These are phyloP conservation scores for Sparidentex hasta DNA, from an alignment of 2,797 vertebrate genomes.

Conservation along the genomic window DNA sequence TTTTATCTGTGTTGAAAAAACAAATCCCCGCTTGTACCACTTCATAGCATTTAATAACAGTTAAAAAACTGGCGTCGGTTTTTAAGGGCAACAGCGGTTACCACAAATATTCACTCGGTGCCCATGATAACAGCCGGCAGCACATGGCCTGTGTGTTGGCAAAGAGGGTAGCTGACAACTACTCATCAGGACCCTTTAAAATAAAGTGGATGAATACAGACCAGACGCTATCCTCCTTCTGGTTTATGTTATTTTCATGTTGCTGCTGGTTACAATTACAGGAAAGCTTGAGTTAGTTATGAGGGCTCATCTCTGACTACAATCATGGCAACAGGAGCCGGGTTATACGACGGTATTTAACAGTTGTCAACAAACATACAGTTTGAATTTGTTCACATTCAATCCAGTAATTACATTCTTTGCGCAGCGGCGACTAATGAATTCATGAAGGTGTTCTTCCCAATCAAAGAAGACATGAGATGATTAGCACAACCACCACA, in stretches of 20 bases:
- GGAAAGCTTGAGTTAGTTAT: slow-evolving; percentile 59
- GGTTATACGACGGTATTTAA: slow-evolving; percentile 20
- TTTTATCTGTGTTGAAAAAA: slow-evolving; percentile 36
- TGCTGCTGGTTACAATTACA: slow-evolving; percentile 74
- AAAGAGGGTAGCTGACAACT: slow-evolving; percentile 61
- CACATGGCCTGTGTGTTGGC: slow-evolving; percentile 56
- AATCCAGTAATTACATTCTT: slow-evolving; percentile 5
- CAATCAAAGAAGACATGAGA: background rate
- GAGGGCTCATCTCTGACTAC: slow-evolving; percentile 46
- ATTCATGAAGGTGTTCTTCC: slow-evolving; percentile 1
- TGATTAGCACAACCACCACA: slow-evolving; percentile 20
- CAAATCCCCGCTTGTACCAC: slow-evolving; percentile 35
- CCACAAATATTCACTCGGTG: slow-evolving; percentile 61
- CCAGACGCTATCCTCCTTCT: slow-evolving; percentile 61
- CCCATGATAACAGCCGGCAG: slow-evolving; percentile 61
- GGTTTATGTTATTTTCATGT: slow-evolving; percentile 72
- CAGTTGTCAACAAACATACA: slow-evolving; percentile 23
- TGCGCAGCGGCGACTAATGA: background rate
- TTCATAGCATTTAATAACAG: slow-evolving; percentile 52
- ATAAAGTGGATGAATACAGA: slow-evolving; percentile 73
- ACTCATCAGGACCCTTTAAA: slow-evolving; percentile 74
- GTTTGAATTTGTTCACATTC: slow-evolving; percentile 26
- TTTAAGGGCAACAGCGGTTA: slow-evolving; percentile 51
- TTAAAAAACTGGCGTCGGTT: slow-evolving; percentile 41
- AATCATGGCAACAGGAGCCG: slow-evolving; percentile 33